phyloP scores from a whole-genome alignment of 1,140 invertebrate species.

The Macrotrachela quadricornifera region DNA sequence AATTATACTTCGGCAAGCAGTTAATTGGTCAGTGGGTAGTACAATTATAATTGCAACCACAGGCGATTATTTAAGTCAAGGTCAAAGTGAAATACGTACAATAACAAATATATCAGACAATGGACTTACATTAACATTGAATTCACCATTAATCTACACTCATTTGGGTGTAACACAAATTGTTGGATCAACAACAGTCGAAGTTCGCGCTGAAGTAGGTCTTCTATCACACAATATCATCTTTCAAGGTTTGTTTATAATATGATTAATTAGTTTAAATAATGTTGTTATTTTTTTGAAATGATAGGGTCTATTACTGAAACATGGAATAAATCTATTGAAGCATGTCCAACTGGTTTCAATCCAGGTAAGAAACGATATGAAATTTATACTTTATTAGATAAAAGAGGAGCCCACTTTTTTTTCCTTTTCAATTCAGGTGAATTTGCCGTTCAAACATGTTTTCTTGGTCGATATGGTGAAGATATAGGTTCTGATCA shows the following conservation, averaged over 20 bases:
- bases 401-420: too few relatives aligned
- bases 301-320: slow-evolving; percentile 7
- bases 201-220: slow-evolving; percentile 12
- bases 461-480: slow-evolving; percentile 21
- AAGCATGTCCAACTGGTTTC: slow-evolving; percentile 21
- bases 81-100: slow-evolving; percentile 14
- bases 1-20: slow-evolving; percentile 13
- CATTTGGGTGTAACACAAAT: slow-evolving; percentile 8
- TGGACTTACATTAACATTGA: slow-evolving; percentile 15
- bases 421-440: too few relatives aligned
- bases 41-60: slow-evolving; percentile 25
- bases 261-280: too few relatives aligned
- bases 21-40: slow-evolving; percentile 19
- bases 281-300: too few relatives aligned
- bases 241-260: slow-evolving; percentile 6
- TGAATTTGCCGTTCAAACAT: slow-evolving; percentile 22
- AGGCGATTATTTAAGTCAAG: slow-evolving; percentile 13
- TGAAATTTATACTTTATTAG: too few relatives aligned
- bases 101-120: slow-evolving; percentile 16
- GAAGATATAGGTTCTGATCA: slow-evolving; percentile 21
- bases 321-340: slow-evolving; percentile 11
- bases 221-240: slow-evolving; percentile 10
- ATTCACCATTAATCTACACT: slow-evolving; percentile 13
- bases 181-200: slow-evolving; percentile 1
- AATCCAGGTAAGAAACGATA: slow-evolving; percentile 20